A percentile compares a stretch with the other conserved stretches of the same genome.
These are phyloP conservation scores for Saimiri boliviensis DNA, from an alignment of 2,113 vertebrate species.

Conservation along the genomic window DNA sequence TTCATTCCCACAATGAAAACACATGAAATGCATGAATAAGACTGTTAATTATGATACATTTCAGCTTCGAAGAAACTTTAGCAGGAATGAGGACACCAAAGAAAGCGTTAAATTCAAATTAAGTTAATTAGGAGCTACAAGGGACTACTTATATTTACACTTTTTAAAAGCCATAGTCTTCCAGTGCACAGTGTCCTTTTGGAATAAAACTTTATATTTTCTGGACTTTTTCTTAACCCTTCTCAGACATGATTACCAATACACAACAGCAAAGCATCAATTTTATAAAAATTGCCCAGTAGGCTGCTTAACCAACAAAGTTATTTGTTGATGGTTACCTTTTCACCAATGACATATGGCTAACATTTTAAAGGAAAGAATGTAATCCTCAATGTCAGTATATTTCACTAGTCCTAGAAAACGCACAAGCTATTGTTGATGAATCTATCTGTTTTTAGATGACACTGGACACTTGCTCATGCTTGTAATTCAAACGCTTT, in stretches of 20 bases:
- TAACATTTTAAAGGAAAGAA: background rate
- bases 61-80: conserved; percentile 49
- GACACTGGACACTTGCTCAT: too few species aligned
- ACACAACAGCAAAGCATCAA: background rate
- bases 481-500: too few species aligned
- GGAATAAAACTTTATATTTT: conserved; percentile 24
- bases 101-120: conserved; percentile 66
- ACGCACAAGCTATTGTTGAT: background rate
- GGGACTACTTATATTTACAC: background rate
- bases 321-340: background rate
- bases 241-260: background rate
- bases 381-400: background rate
- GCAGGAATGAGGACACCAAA: conserved; percentile 27
- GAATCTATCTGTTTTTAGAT: background rate
- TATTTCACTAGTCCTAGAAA: background rate
- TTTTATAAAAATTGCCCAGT: background rate
- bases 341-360: background rate
- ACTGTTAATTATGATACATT: conserved; percentile 51
- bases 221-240: background rate
- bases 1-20: conserved; percentile 61
- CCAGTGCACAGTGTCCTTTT: background rate
- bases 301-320: background rate
- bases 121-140: conserved; percentile 51
- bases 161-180: conserved; percentile 2
- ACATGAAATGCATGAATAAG: conserved; percentile 57